Conservation (phyloP, 2,113 vertebrate species). For the Prinia subflava region DNA sequence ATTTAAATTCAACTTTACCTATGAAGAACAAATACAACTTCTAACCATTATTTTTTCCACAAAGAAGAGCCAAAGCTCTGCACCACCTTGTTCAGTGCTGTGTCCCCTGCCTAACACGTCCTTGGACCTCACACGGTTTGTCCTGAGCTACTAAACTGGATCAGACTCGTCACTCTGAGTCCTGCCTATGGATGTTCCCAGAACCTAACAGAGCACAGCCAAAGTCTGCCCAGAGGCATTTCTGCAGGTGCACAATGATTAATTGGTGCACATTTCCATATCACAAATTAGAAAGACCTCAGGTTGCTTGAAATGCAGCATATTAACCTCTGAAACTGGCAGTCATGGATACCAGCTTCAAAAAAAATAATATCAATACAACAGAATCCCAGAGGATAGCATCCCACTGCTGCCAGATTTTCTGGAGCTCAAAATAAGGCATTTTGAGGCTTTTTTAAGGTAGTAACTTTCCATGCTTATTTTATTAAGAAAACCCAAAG, state of each 20-base stretch:
- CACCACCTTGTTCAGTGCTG: not conserved
- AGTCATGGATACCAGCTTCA: constrained; percentile 48
- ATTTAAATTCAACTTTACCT: not conserved
- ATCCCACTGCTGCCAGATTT: not conserved
- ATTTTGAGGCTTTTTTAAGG: not conserved
- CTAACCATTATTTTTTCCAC: not conserved
- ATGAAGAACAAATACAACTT: not conserved
- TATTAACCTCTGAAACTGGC: constrained; percentile 32
- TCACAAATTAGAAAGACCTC: not conserved
- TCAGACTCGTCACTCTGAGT: not conserved
- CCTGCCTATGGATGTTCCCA: not conserved
- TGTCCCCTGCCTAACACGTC: not conserved
- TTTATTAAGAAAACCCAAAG: not conserved
- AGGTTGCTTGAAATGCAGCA: not conserved
- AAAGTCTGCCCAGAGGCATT: not conserved
- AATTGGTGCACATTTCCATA: constrained; percentile 14
- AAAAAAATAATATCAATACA: constrained; percentile 17
- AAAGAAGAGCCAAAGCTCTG: not conserved
- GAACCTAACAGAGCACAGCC: not conserved
- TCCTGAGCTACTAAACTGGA: not conserved
- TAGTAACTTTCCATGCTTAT: not conserved
- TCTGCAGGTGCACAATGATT: constrained; percentile 23
- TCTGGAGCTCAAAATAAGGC: not conserved
- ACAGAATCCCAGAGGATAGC: constrained; percentile 1
- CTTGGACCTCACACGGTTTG: not conserved